Conservation (phyloP, 2,113 vertebrate genomes). For the Scomber scombrus region DNA sequence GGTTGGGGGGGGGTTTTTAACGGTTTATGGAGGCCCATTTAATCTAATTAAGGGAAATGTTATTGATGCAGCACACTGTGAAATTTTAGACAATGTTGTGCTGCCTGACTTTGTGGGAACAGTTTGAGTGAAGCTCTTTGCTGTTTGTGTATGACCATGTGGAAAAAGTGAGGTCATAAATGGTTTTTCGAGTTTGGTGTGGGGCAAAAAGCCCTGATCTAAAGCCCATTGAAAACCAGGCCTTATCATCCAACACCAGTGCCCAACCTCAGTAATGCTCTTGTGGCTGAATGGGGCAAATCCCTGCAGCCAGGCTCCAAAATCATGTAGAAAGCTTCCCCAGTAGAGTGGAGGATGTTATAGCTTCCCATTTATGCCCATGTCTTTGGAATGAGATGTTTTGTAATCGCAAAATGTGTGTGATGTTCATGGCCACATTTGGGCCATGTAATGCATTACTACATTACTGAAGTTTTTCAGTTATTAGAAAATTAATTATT, state of each 20-base stretch:
- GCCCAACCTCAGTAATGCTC: conserved; percentile 52
- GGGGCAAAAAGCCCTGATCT: conserved; percentile 38
- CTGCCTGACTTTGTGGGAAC: background rate
- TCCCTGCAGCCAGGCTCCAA: conserved; percentile 38
- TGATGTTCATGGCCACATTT: background rate
- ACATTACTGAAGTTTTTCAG: background rate
- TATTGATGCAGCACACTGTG: background rate
- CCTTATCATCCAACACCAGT: conserved; percentile 54
- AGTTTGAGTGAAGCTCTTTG: background rate
- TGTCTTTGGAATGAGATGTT: conserved; percentile 19
- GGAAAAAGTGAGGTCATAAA: conserved; percentile 3
- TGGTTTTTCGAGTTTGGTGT: conserved; percentile 23
- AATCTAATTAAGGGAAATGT: background rate
- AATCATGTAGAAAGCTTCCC: conserved; percentile 18
- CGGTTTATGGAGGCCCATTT: background rate
- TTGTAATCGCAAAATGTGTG: conserved; percentile 6
- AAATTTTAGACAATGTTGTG: background rate
- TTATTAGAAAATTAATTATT: background rate
- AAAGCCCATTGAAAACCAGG: conserved; percentile 36
- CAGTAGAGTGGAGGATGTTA: conserved; percentile 2
- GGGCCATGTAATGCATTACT: background rate
- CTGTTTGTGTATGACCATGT: background rate
- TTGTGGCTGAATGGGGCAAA: conserved; percentile 54
- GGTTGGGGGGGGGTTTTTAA: background rate
- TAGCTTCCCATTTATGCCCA: conserved; percentile 19